Evolutionary conservation across 2,113 vertebrate species (phyloP).

Genomic region (Rhinopithecus roxellana): DNA sequence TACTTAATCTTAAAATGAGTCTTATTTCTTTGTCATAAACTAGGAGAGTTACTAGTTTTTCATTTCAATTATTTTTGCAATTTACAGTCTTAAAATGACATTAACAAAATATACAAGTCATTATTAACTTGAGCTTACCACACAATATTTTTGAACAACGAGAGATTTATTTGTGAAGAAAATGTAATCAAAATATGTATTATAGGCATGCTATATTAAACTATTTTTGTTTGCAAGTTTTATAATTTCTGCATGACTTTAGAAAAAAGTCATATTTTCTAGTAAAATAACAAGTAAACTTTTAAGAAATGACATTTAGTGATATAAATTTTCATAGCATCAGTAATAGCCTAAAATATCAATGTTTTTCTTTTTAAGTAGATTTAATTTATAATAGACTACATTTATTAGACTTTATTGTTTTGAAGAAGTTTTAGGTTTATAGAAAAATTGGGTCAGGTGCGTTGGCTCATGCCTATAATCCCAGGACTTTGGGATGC

Average conservation of each 20-base stretch:
- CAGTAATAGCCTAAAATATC: neutral
- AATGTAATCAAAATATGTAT: neutral
- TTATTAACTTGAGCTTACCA: neutral
- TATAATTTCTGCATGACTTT: neutral
- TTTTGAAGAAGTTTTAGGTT: neutral
- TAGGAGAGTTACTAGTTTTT: neutral
- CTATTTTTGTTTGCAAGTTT: neutral
- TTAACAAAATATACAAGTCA: neutral
- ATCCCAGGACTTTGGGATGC: no score
- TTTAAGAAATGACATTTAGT: neutral
- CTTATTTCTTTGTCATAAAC: neutral
- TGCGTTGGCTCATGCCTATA: no score
- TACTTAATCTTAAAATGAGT: neutral
- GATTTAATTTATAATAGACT: neutral
- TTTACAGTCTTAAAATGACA: neutral
- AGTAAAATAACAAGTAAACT: neutral
- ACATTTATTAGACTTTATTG: neutral
- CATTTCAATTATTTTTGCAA: constrained; percentile 20
- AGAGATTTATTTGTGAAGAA: neutral
- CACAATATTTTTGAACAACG: neutral
- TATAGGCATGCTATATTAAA: neutral
- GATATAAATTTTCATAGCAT: neutral
- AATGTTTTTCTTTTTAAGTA: neutral
- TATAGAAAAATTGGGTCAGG: neutral
- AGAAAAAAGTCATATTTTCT: neutral